Evolutionary conservation across 2,888 invertebrate species (phyloP), one percentile per base, ranked within the genome.

Genomic region (Amphiduros pacificus): DNA sequence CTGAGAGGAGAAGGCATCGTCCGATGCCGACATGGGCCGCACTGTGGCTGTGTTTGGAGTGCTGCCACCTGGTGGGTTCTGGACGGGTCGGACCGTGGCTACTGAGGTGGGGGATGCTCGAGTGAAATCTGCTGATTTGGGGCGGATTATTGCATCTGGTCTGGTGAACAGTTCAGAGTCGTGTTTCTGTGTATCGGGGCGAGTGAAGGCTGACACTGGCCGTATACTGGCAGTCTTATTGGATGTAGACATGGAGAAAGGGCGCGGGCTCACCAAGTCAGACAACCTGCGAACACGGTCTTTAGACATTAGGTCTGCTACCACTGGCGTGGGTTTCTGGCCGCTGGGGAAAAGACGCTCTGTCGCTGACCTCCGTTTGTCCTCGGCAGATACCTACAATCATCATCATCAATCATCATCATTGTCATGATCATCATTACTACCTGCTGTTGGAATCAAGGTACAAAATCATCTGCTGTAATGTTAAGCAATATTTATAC

Each of bases 221-320:
- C 55, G 36, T 40, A 32, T 32, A 11, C 55, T 27, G 3, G 22
- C 26, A 17, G 49, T 44, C 36, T 24, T 31, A 24, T 24, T 22
- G 1, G 27, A 17, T 26, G 29, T 29, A 22, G 29, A 17, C 24
- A 22, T 11, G n/a, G 31, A 28, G 36, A 62, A 64, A 32, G 64
- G 64, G 22, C 54, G 28, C 20, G 64, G 64, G 17, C 57, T 64
- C 40, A 62, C 49, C 28, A 64, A 49, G 55, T 62, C 59, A 22
- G 61, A 60, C 50, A 64, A 49, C 9, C 64, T 32, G 4, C 59
- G 49, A 3, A 59, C 55, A 1, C 62, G 31, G 31, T 64, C 64
- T 14, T 57, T n/a, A 14, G 24, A 24, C 31, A 11, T 24, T n/a
- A n/a, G n/a, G n/a, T n/a, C n/a, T n/a, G n/a, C n/a, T n/a, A n/a